Base-by-base conservation (phyloP, 2,113 vertebrate species). In the Bambusicola thoracicus region DNA sequence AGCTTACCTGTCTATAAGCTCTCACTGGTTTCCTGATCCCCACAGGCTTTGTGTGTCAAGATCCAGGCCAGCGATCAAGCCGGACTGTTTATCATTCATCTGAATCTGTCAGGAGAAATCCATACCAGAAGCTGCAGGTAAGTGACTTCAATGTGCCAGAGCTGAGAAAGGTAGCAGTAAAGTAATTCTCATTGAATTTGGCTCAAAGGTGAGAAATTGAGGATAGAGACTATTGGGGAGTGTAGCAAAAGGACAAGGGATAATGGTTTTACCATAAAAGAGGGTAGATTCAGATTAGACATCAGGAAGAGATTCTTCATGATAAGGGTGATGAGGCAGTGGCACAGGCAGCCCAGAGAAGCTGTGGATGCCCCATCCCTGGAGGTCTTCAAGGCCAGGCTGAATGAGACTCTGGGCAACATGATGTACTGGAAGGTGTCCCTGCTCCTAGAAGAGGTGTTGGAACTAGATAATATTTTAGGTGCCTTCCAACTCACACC, bases 41-140 rank as follows among this genome's bases (percentile, higher is more conserved):
- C 41, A 11, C 40, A 99, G 99, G 99, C 53, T 98, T 99, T 13
- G 98, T 99, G 74, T 99, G 99, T 97, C 99, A 98, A 94, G 98
- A 99, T 97, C 99, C 99, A 81, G 91, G 98, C 83, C 98, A 97
- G 66, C 97, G 97, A 80, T 96, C 98, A 81, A 93, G 89, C 38
- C 97, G 97, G 43, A 69, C 95, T 66, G 87, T 98, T 86, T 98
- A 97, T 93, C 96, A 97, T 81, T 91, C 96, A 14, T 95, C 97
- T 90, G 98, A 99, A 53, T 79, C 97, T 83, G 46, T 97, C 94
- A 97, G 95, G 76, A 98, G 97, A 95, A 98, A 96, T 92, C 94
- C 96, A 1, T 96, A 96, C 82, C 98, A 97, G 67, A 99, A 97
- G 96, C n/a, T 97, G 73, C 98, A 98, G 98, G 99, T 99, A 97